Conservation (phyloP, 2,113 vertebrate genomes). For the Odocoileus virginianus region DNA sequence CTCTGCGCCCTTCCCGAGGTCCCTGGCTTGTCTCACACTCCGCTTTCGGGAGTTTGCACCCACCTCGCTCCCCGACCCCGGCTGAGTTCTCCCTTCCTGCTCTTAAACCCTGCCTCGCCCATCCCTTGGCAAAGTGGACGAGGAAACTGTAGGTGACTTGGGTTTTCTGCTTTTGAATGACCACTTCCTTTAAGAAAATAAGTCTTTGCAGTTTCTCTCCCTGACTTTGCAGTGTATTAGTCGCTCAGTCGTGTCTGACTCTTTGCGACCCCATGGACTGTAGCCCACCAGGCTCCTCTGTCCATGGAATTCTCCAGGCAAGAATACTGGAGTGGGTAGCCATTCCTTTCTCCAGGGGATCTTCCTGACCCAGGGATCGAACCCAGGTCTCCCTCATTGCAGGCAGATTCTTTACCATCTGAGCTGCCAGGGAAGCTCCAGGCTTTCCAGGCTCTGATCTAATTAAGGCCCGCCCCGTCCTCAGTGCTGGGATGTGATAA, state of each 20-base stretch:
- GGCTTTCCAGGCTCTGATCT: background rate
- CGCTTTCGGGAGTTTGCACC: background rate
- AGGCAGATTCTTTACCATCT: background rate
- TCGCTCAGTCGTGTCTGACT: background rate
- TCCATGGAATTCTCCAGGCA: background rate
- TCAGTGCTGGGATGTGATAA: background rate
- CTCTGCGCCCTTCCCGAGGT: background rate
- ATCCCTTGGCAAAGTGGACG: background rate
- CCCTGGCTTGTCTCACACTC: background rate
- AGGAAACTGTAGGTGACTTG: background rate
- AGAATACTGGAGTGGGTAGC: background rate
- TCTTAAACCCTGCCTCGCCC: background rate
- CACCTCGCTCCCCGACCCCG: background rate
- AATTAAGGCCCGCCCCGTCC: background rate
- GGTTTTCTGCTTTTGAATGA: conserved; percentile 31
- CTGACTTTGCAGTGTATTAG: background rate
- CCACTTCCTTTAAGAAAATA: background rate
- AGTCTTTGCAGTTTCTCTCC: background rate
- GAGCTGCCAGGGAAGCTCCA: background rate
- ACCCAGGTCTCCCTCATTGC: background rate
- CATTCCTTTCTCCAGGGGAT: background rate
- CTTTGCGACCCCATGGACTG: background rate
- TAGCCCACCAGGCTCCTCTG: background rate
- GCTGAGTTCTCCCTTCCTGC: background rate
- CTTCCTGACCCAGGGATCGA: background rate